Base-by-base conservation (phyloP, 2,113 vertebrate genomes). In the Ictidomys tridecemlineatus region DNA sequence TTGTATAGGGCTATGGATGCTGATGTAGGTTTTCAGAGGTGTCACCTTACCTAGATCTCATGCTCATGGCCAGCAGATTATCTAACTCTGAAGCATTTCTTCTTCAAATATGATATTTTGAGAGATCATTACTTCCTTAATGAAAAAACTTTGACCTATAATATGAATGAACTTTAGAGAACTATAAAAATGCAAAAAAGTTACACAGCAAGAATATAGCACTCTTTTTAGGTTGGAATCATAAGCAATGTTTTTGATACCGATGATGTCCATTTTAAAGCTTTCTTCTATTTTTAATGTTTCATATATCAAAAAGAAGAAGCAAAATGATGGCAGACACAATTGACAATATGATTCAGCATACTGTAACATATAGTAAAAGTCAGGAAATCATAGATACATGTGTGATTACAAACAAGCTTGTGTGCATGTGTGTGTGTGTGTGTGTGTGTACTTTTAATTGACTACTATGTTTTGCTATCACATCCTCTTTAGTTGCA, bases 231-330 rank as follows among this genome's bases (percentile, higher is more conserved):
- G 53, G 37, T 51, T 78, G 67, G 24, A 72, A 96, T 85, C 28
- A 34, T 8, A 73, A 72, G 37, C 28, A 45, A 12, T 28, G 26
- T 11, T 45, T 91, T 96, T 61, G n/a, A 42, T 77, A 63, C 65
- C 8, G 76, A 65, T 5, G 20, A 58, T 28, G 26, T 73, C 26
- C 22, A 58, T 67, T 73, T 96, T 67, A 56, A 86, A 88, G 22
- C 3, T 85, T 63, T 37, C 18, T 93, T 96, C 80, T 92, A 73
- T 85, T 77, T 79, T n/a, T 76, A 89, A 69, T 22, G 5, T 58
- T 76, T 67, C 45, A 5, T 91, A n/a, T 70, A 8, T 63, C 80
- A 80, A 74, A 39, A 93, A 18, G 20, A 92, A 83, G 48, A 1
- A 51, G 20, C 7, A 58, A 73, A 94, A 74, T 45, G 88, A 65